Conservation (phyloP, 2,797 vertebrate species). For the Pipistrellus pygmaeus region DNA sequence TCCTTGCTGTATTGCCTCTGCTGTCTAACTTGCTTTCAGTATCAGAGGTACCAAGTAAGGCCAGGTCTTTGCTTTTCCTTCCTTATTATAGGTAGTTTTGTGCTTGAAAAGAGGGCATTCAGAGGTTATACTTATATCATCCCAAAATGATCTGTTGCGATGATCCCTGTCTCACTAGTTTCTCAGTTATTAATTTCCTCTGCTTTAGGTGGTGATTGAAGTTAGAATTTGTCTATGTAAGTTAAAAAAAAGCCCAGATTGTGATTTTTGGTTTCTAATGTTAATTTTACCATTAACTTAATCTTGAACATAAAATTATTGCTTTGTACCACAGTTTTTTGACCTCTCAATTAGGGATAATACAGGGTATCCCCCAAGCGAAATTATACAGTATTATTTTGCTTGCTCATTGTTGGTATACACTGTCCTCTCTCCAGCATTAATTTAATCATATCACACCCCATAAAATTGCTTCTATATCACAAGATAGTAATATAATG, state of each 20-base stretch:
- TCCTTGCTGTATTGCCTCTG: constrained; percentile 4
- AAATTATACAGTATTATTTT: neutral
- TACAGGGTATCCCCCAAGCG: neutral
- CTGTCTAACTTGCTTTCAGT: neutral
- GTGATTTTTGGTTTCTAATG: constrained; percentile 14
- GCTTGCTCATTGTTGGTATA: neutral
- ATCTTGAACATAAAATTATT: neutral
- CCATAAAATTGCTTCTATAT: constrained; percentile 38
- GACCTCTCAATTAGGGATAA: neutral
- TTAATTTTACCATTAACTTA: constrained; percentile 45
- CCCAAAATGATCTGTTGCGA: neutral
- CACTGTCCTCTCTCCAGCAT: neutral
- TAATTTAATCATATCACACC: constrained; percentile 24
- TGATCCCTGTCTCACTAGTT: constrained; percentile 15
- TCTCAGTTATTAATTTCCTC: constrained; percentile 40
- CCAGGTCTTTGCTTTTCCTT: constrained; percentile 15
- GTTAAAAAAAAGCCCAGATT: neutral
- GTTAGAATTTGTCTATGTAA: constrained; percentile 8
- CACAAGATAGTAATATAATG: constrained; percentile 6
- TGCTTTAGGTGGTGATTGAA: neutral
- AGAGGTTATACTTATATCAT: neutral
- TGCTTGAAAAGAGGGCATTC: neutral
- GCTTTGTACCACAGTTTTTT: neutral
- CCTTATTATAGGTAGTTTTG: constrained; percentile 34
- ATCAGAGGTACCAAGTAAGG: neutral